Conservation (phyloP, 2,888 invertebrate species). For the Drosophila maculinotata region DNA sequence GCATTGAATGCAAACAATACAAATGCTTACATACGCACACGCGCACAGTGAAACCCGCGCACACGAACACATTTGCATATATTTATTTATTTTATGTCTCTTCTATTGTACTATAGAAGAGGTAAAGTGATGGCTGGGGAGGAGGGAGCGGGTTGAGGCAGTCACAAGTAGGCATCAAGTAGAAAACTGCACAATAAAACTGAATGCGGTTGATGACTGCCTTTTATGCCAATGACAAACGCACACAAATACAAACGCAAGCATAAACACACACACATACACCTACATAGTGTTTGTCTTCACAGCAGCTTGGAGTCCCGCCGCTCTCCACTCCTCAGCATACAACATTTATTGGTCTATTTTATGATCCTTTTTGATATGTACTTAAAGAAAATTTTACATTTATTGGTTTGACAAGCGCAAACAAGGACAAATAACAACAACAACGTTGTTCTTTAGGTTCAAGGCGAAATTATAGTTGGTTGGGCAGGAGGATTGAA, state of each 20-base stretch:
- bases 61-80: conserved; percentile 65
- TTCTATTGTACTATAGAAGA: conserved; percentile 43
- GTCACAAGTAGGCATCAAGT: conserved; percentile 58
- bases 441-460: conserved; percentile 21
- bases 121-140: background rate
- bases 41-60: conserved; percentile 3
- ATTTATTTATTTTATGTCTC: conserved; percentile 75
- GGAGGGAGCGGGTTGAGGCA: background rate
- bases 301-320: conserved; percentile 19
- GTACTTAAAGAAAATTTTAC: conserved; percentile 79
- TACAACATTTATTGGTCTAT: conserved; percentile 81
- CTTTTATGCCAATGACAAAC: conserved; percentile 58
- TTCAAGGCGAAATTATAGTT: conserved; percentile 33
- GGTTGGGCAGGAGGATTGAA: conserved; percentile 10
- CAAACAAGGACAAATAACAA: conserved; percentile 50
- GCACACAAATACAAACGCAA: conserved; percentile 13
- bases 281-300: conserved; percentile 1
- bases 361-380: conserved; percentile 83
- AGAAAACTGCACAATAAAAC: conserved; percentile 74
- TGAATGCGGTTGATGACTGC: conserved; percentile 65
- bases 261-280: background rate
- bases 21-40: conserved; percentile 20
- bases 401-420: conserved; percentile 76
- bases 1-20: conserved; percentile 65
- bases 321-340: conserved; percentile 27